Percentiles rank a stretch among this genome's conserved stretches.
phyloP scores from a whole-genome alignment of 2,888 invertebrate genomes.

The Xanthia togata region DNA sequence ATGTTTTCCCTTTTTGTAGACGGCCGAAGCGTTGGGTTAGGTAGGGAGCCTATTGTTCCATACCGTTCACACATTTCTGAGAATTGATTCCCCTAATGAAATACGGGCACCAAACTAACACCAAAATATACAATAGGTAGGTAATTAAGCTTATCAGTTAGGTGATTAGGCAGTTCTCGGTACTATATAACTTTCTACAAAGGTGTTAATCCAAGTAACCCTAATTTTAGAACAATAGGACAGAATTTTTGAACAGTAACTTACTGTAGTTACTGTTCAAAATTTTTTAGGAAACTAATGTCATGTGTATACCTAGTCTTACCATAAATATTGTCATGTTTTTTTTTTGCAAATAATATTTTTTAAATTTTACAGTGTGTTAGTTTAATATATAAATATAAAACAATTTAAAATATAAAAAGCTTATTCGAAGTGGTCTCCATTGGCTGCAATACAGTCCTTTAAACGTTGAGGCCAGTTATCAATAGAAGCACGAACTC shows the following conservation, averaged over 20 bases:
- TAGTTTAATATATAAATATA: no score
- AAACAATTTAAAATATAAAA: no score
- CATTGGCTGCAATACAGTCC: no score
- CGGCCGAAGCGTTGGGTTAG: background rate
- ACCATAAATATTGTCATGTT: no score
- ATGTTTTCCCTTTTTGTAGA: constrained; percentile 13
- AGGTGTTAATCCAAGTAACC: background rate
- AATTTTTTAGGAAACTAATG: background rate
- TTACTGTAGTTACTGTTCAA: background rate
- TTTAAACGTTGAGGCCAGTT: no score
- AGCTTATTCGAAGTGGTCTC: no score
- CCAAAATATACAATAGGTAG: constrained; percentile 11
- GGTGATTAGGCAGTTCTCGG: constrained; percentile 9
- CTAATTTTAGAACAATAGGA: constrained; percentile 5
- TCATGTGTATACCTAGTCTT: no score
- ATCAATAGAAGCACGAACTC: no score
- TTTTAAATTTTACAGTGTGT: no score
- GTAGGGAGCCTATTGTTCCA: constrained; percentile 11
- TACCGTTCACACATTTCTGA: background rate
- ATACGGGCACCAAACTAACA: background rate
- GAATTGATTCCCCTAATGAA: background rate
- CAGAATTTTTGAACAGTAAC: no score
- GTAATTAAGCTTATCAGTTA: constrained; percentile 12
- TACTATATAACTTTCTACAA: background rate
- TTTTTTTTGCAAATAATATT: no score